Conservation (phyloP, 2,113 vertebrate species). For the Taurulus bubalis region DNA sequence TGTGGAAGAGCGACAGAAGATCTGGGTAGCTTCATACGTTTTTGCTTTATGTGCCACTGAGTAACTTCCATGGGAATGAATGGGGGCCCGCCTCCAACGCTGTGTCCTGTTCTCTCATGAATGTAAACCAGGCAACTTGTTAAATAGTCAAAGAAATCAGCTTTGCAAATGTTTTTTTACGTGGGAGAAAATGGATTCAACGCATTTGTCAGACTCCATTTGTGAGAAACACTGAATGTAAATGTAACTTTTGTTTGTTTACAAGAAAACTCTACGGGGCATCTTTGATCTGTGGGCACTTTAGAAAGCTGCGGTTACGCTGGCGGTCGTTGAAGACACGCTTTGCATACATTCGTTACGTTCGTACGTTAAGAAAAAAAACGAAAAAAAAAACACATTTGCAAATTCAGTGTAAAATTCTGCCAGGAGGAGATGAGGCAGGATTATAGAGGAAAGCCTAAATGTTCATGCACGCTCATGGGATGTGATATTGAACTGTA, state of each 20-base stretch:
- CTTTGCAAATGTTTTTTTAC: not conserved
- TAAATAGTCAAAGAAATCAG: not conserved
- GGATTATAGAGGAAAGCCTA: conserved; percentile 29
- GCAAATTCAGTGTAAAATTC: conserved; percentile 17
- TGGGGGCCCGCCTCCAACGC: not conserved
- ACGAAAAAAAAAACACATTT: conserved; percentile 15
- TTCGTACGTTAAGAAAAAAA: conserved; percentile 35
- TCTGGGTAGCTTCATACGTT: too few relatives aligned
- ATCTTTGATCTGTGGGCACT: conserved; percentile 20
- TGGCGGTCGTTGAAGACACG: not conserved
- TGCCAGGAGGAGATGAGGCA: conserved; percentile 33
- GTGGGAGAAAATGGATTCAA: not conserved
- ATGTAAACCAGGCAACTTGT: not conserved
- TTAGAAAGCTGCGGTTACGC: not conserved
- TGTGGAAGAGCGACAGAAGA: too few relatives aligned
- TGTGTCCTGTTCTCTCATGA: not conserved
- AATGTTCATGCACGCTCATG: conserved; percentile 35
- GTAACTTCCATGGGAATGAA: not conserved
- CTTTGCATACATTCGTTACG: conserved; percentile 17
- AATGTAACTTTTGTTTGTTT: conserved; percentile 16
- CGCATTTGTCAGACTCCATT: not conserved
- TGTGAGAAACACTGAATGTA: not conserved
- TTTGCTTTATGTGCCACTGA: not conserved
- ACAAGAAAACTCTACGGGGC: not conserved
- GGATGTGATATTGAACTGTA: conserved; percentile 28